These are phyloP conservation scores for Bovichtus diacanthus DNA, from an alignment of 2,797 vertebrate genomes.

Conservation along the genomic window DNA sequence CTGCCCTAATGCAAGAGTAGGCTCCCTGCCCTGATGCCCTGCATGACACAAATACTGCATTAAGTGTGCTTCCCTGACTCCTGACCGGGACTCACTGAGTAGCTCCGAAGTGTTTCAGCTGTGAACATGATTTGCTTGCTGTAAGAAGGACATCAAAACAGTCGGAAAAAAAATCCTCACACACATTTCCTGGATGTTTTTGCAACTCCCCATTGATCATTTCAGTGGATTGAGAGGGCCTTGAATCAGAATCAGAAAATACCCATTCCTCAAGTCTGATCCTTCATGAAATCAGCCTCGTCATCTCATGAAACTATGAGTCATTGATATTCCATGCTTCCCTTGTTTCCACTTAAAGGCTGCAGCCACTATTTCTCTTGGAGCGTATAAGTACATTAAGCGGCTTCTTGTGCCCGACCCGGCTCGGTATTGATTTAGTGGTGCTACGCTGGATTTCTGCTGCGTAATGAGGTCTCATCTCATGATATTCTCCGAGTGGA, in stretches of 20 bases:
- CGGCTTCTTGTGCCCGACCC: constrained; percentile 39
- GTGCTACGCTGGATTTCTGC: constrained; percentile 74
- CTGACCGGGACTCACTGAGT: constrained; percentile 38
- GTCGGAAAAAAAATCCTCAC: not conserved
- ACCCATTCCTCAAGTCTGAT: constrained; percentile 39
- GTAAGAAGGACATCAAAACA: constrained; percentile 12
- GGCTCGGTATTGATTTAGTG: constrained; percentile 75
- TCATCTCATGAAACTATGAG: constrained; percentile 43
- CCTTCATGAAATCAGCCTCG: constrained; percentile 40
- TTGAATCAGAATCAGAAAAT: constrained; percentile 28
- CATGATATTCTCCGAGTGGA: constrained; percentile 75
- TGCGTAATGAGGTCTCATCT: constrained; percentile 79
- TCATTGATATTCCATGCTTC: constrained; percentile 64
- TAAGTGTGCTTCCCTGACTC: constrained; percentile 44
- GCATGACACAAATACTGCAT: constrained; percentile 68
- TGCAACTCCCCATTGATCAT: constrained; percentile 17
- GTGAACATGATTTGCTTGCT: constrained; percentile 28
- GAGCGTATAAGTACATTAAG: constrained; percentile 65
- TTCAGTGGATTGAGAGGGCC: constrained; percentile 16
- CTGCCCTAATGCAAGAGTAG: constrained; percentile 74
- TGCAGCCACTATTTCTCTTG: constrained; percentile 59
- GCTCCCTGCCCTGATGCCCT: constrained; percentile 57
- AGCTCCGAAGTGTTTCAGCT: constrained; percentile 16
- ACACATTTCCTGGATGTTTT: not conserved
- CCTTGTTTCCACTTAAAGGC: constrained; percentile 52